Conservation (phyloP, 64 coral and sea anemone genomes). For the Dendronephthya gigantea region DNA sequence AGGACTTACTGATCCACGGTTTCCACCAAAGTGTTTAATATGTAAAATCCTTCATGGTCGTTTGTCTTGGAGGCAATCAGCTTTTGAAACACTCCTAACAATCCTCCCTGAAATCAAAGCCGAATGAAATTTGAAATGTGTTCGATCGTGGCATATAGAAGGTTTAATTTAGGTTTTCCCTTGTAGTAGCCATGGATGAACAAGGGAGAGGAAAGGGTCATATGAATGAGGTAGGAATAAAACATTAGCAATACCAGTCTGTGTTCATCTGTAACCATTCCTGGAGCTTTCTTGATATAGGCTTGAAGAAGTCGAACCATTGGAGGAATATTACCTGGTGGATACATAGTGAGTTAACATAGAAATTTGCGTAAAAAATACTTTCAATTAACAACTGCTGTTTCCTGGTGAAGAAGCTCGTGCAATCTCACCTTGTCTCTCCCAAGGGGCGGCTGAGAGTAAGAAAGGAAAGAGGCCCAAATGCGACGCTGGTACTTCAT, state of each 20-base stretch:
- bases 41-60: constrained; percentile 97
- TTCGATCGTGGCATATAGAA: too few relatives aligned
- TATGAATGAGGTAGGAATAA: too few relatives aligned
- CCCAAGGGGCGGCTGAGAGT: constrained; percentile 67
- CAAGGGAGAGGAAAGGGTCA: too few relatives aligned
- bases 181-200: neutral
- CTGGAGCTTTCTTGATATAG: constrained; percentile 82
- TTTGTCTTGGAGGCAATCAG: constrained; percentile 82
- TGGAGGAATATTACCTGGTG: constrained; percentile 87
- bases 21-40: constrained; percentile 78
- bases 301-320: constrained; percentile 82
- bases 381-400: neutral
- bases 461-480: constrained; percentile 64
- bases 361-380: too few relatives aligned
- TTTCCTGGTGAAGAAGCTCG: too few relatives aligned
- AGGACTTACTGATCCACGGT: constrained; percentile 68
- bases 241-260: too few relatives aligned
- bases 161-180: too few relatives aligned
- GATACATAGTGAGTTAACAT: neutral
- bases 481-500: constrained; percentile 64
- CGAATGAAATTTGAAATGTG: neutral
- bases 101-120: constrained; percentile 42
- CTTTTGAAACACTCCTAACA: constrained; percentile 95
- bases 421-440: constrained; percentile 57
- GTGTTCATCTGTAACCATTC: constrained; percentile 55